A percentile compares a stretch with the other conserved stretches of the same genome.
These are phyloP conservation scores for Furcula furcula DNA, from an alignment of 2,888 invertebrate genomes.

Conservation along the genomic window DNA sequence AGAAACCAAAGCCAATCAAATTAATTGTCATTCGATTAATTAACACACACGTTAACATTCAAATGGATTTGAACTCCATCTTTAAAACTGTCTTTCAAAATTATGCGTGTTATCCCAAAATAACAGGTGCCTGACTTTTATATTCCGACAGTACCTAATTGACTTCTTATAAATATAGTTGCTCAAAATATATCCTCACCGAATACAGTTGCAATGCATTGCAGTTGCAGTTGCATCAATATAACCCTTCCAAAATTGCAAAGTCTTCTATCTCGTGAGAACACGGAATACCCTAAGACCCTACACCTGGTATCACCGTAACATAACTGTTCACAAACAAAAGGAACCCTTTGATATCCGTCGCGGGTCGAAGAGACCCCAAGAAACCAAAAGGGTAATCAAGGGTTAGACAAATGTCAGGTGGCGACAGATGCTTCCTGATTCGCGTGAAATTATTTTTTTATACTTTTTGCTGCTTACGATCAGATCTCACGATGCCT, in stretches of 20 bases:
- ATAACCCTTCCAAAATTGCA: conserved; percentile 41
- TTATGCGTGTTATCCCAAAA: no score
- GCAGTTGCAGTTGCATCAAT: no score
- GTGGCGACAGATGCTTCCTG: conserved; percentile 74
- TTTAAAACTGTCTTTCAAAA: no score
- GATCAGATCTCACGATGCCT: conserved; percentile 59
- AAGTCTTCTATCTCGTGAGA: conserved; percentile 69
- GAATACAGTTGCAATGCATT: no score
- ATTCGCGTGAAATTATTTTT: conserved; percentile 78
- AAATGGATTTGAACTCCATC: no score
- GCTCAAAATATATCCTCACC: no score
- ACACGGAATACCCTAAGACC: conserved; percentile 52
- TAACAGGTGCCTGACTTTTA: no score
- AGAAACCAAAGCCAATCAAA: no score
- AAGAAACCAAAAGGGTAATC: conserved; percentile 56
- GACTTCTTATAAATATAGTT: conserved; percentile 27
- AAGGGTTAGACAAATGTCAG: conserved; percentile 65
- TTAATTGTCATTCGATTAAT: no score
- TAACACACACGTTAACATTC: no score
- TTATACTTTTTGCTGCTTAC: conserved; percentile 45
- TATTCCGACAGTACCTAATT: conserved; percentile 11
- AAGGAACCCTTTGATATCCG: conserved; percentile 68
- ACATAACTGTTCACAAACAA: conserved; percentile 68
- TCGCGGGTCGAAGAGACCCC: conserved; percentile 51
- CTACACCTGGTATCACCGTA: conserved; percentile 68